A percentile compares a stretch with the other conserved stretches of the same genome.
phyloP scores from a whole-genome alignment of 2,113 vertebrate species.

The Hippocampus comes region DNA sequence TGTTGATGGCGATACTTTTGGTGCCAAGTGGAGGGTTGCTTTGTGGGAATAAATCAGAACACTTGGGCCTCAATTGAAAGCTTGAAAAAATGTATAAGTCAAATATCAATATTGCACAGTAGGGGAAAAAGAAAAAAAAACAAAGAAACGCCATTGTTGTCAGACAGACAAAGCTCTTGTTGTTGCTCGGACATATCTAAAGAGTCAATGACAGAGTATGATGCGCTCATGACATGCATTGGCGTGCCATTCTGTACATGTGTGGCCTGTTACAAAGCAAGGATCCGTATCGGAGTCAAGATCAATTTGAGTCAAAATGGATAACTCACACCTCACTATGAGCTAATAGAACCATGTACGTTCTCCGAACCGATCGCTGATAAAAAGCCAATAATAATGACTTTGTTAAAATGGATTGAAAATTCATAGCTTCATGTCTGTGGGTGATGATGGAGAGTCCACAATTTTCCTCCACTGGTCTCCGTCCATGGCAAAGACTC shows the following conservation, averaged over 20 bases:
- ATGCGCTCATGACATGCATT: background rate
- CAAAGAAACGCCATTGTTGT: background rate
- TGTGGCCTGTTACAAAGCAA: background rate
- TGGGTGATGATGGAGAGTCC: too few relatives aligned
- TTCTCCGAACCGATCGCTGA: background rate
- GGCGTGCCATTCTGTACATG: background rate
- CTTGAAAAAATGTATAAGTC: conserved; percentile 22
- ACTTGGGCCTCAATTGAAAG: conserved; percentile 67
- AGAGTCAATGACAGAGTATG: background rate
- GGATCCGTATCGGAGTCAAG: background rate
- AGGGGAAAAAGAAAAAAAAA: background rate
- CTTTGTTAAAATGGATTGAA: background rate
- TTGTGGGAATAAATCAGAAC: conserved; percentile 63
- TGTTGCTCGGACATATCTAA: background rate
- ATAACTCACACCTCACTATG: background rate
- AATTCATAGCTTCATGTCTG: too few relatives aligned
- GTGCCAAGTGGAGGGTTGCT: conserved; percentile 63
- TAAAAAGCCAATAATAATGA: background rate
- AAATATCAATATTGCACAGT: conserved; percentile 29
- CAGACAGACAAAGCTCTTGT: too few relatives aligned
- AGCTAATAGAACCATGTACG: background rate
- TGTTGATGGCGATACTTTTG: conserved; percentile 40
- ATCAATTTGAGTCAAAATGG: background rate
- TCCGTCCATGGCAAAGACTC: too few relatives aligned
- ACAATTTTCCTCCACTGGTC: too few relatives aligned